Conservation (phyloP, 2,888 invertebrate genomes). For the Harpalus rufipes region DNA sequence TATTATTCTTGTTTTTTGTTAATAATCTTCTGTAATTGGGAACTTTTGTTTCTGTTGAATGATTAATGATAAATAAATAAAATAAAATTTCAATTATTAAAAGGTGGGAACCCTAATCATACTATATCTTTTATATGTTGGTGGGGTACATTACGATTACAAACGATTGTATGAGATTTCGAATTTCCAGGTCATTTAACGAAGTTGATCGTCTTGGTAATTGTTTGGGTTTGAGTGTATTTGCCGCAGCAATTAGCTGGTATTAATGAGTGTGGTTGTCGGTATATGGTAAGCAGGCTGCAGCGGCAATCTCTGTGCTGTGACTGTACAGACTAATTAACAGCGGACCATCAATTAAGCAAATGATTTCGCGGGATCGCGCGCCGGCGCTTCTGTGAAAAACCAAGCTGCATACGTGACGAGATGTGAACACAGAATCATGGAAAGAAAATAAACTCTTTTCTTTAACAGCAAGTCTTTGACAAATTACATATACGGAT, state of each 20-base stretch:
- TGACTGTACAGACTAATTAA: slow-evolving; percentile 19
- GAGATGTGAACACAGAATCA: background rate
- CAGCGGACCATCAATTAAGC: slow-evolving; percentile 40
- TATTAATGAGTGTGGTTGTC: background rate
- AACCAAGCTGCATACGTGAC: slow-evolving; percentile 9
- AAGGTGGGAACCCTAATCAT: no score
- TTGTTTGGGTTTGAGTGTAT: background rate
- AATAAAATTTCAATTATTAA: no score
- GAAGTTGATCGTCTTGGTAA: background rate
- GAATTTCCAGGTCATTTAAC: background rate
- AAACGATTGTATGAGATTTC: background rate
- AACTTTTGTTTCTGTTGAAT: no score
- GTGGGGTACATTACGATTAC: no score
- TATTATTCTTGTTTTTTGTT: no score
- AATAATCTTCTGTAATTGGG: no score
- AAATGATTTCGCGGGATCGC: slow-evolving; percentile 46
- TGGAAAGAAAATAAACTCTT: no score
- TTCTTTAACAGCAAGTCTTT: background rate
- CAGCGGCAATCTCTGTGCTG: background rate
- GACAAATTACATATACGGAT: slow-evolving; percentile 2
- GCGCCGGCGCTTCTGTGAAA: slow-evolving; percentile 40
- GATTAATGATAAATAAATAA: no score
- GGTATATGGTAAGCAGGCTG: slow-evolving; percentile 1
- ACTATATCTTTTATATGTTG: no score
- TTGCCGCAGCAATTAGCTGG: background rate